These are phyloP conservation scores for Saxicola maurus DNA, from an alignment of 2,797 vertebrate genomes.

Conservation along the genomic window DNA sequence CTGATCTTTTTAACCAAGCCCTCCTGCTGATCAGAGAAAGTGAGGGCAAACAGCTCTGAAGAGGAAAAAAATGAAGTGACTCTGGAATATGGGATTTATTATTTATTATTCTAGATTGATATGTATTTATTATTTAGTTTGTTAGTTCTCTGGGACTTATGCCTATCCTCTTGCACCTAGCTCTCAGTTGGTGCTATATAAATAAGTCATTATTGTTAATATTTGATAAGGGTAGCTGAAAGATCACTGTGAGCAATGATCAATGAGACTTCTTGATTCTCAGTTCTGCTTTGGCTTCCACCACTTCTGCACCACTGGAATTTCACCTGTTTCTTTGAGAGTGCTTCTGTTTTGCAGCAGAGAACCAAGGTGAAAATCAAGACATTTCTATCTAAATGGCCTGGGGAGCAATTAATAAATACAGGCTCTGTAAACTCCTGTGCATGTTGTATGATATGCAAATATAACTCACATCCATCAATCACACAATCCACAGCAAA, in stretches of 20 bases:
- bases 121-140: constrained; percentile 69
- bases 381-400: not conserved
- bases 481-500: not conserved
- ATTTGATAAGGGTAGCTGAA: constrained; percentile 55
- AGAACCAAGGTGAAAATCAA: not conserved
- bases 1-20: constrained; percentile 33
- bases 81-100: constrained; percentile 45
- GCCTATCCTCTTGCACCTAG: constrained; percentile 10
- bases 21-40: constrained; percentile 42
- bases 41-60: constrained; percentile 17
- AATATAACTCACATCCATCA: not conserved
- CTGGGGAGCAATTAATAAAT: not conserved
- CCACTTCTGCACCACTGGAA: not conserved
- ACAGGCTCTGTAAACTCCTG: not conserved
- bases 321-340: constrained; percentile 1
- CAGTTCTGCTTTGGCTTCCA: not conserved
- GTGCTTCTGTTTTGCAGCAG: not conserved
- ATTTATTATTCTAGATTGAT: constrained; percentile 68
- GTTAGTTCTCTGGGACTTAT: constrained; percentile 37
- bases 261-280: constrained; percentile 4
- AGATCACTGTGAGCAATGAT: constrained; percentile 29
- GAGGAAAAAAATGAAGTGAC: not conserved
- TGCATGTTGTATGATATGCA: not conserved
- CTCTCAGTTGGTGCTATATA: constrained; percentile 35
- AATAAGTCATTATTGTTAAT: constrained; percentile 66